phyloP scores from a whole-genome alignment of 2,113 vertebrate species.

The Nettapus auritus region DNA sequence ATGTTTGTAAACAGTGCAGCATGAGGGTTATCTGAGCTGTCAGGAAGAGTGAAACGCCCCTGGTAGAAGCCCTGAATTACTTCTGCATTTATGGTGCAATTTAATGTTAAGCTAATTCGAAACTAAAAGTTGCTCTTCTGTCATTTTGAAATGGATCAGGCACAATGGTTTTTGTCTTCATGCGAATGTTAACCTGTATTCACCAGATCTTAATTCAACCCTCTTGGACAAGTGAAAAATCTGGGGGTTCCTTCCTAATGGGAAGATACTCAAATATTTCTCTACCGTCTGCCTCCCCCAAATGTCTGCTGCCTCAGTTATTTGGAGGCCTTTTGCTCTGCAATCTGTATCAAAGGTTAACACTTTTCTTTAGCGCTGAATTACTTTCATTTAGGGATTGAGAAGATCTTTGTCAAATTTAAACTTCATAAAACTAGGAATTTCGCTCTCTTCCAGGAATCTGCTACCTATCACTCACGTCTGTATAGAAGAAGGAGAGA shows the following conservation, averaged over 20 bases:
- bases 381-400: background rate
- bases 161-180: background rate
- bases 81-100: background rate
- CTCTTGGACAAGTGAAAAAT: background rate
- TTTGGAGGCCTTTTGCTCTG: background rate
- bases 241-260: background rate
- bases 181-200: background rate
- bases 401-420: background rate
- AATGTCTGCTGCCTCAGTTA: background rate
- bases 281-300: background rate
- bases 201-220: background rate
- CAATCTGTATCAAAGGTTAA: background rate
- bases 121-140: background rate
- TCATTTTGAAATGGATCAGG: background rate
- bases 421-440: background rate
- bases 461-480: conserved; percentile 95
- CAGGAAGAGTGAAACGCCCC: background rate
- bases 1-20: background rate
- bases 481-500: conserved; percentile 96
- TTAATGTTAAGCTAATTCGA: background rate
- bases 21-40: background rate
- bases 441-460: conserved; percentile 81
- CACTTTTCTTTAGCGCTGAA: background rate
- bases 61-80: background rate
- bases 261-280: background rate